These are phyloP conservation scores for Graphium colonna DNA, from an alignment of 2,888 invertebrate genomes.

Conservation along the genomic window DNA sequence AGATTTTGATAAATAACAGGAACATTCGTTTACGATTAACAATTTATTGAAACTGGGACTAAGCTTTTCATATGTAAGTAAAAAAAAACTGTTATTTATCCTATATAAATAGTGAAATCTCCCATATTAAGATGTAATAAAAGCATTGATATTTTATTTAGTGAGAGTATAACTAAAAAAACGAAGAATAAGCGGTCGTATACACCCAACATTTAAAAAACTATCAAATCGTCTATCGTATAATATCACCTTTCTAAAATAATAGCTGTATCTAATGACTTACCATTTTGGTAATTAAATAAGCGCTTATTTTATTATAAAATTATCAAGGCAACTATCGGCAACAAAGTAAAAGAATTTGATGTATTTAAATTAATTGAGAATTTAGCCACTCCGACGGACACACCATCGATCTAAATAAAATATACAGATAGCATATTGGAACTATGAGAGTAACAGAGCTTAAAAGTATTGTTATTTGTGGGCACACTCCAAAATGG, in stretches of 20 bases:
- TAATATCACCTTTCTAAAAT: not conserved
- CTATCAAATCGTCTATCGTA: slow-evolving; percentile 4
- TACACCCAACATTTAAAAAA: slow-evolving; percentile 12
- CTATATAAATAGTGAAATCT: not conserved
- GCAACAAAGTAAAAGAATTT: slow-evolving; percentile 12
- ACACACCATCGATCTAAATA: slow-evolving; percentile 43
- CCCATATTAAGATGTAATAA: not conserved
- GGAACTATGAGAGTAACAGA: not conserved
- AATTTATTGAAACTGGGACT: not conserved
- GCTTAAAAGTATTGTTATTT: not conserved
- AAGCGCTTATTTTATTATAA: slow-evolving; percentile 5
- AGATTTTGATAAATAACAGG: not conserved
- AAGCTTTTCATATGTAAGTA: not conserved
- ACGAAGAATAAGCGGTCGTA: not conserved
- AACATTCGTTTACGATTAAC: too few relatives aligned
- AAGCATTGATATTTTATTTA: not conserved
- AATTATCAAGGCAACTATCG: slow-evolving; percentile 17
- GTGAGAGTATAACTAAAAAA: not conserved
- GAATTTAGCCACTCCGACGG: slow-evolving; percentile 24
- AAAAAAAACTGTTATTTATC: not conserved
- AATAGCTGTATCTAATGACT: slow-evolving; percentile 14
- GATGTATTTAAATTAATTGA: slow-evolving; percentile 15
- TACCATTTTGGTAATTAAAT: slow-evolving; percentile 29
- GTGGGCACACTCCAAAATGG: not conserved
- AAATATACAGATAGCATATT: slow-evolving; percentile 27